Evolutionary conservation across 2,797 vertebrate species (phyloP), one percentile per base, ranked within the genome.

Genomic region (Saxicola maurus): DNA sequence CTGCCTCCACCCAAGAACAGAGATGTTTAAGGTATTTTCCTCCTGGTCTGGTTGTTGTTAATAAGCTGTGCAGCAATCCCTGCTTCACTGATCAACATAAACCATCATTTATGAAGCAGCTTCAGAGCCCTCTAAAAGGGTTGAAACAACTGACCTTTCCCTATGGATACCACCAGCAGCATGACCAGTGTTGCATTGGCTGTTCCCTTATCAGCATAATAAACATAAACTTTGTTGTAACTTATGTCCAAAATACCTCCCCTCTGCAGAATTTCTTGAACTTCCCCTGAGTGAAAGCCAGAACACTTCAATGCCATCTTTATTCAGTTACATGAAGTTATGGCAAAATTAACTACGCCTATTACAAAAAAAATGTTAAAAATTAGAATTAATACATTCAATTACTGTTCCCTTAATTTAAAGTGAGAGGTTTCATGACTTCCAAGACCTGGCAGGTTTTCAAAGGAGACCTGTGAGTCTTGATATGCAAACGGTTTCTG

Each of bases 391-490:
- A 81, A 94, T 75, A 68, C 42, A 82, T 87, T 79, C 9, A 74
- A 7, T 89, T 87, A 61, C 64, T 69, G 57, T 92, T 86, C 52
- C 87, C 46, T 71, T 89, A 84, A 92, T 87, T 89, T 89, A 46
- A 12, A 93, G 43, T 43, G 49, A 87, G 77, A 91, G 66, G 85
- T 64, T 76, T 72, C 42, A 17, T 88, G 88, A 90, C 67, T 94
- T 69, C 69, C 52, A 61, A 84, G 89, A 93, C 91, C 60, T 95
- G 85, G 48, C 67, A 91, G 66, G 30, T 91, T 95, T 94, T 82
- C 90, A 90, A 80, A 93, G 71, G 66, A 88, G 94, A 93, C 81
- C 75, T 66, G 78, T 89, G 92, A 77, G 61, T 86, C 55, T 91
- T 93, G 75, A 93, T 80, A 89, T 92, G 79, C 72, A 94, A 91